Evolutionary conservation across 2,113 vertebrate species (phyloP).

Genomic region (Diglossa brunneiventris): DNA sequence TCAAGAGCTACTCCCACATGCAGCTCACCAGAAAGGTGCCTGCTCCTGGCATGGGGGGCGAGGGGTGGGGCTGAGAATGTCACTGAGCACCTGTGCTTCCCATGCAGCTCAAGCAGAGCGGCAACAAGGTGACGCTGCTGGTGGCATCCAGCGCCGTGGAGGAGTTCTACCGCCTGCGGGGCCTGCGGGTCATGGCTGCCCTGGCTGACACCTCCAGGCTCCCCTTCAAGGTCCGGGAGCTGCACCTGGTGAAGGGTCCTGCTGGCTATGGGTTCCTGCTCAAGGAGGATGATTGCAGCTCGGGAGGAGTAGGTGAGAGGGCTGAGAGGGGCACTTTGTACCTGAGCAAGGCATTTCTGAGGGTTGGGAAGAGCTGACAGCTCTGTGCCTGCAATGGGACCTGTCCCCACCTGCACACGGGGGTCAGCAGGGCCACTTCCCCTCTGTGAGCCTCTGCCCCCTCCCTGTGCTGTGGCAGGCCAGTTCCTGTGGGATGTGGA

Average conservation of each 20-base stretch:
- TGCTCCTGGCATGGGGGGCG: rapidly evolving
- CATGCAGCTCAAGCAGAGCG: slow-evolving; percentile 79
- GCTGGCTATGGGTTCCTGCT: slow-evolving; percentile 90
- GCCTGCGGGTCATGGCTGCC: slow-evolving; percentile 76
- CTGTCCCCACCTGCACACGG: rapidly evolving
- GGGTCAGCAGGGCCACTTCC: not conserved
- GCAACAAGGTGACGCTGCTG: slow-evolving; percentile 79
- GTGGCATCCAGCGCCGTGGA: slow-evolving; percentile 82
- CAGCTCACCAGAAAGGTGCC: slow-evolving; percentile 82
- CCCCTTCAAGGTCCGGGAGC: slow-evolving; percentile 77
- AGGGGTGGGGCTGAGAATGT: rapidly evolving
- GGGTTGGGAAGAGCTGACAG: not conserved
- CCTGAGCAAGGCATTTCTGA: not conserved
- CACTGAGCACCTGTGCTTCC: rapidly evolving
- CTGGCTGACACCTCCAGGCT: slow-evolving; percentile 79
- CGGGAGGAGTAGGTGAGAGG: slow-evolving; percentile 72
- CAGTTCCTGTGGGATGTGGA: slow-evolving; percentile 90
- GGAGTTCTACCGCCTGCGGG: slow-evolving; percentile 73
- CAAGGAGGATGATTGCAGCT: slow-evolving; percentile 80
- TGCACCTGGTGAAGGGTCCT: slow-evolving; percentile 79
- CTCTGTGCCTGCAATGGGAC: not conserved
- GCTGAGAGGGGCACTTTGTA: not conserved
- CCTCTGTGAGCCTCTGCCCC: not conserved
- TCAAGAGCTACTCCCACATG: slow-evolving; percentile 65
- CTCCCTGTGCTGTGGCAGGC: slow-evolving; percentile 55